phyloP scores from a whole-genome alignment of 2,888 invertebrate genomes.

The Ichneumon xanthorius region DNA sequence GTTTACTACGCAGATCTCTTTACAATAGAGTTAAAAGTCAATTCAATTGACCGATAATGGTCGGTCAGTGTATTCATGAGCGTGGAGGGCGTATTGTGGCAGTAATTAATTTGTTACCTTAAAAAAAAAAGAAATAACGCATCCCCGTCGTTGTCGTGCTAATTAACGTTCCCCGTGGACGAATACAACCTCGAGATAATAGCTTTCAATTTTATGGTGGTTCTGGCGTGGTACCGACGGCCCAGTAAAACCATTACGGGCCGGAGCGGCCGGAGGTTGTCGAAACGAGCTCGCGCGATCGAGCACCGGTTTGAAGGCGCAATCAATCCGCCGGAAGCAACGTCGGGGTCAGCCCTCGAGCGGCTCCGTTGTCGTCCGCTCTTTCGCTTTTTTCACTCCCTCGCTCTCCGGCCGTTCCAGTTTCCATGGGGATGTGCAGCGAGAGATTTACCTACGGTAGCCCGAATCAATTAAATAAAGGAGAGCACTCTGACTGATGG shows the following conservation, averaged over 20 bases:
- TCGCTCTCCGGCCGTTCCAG: neutral
- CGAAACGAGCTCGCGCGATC: slow-evolving; percentile 13
- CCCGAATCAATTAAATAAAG: slow-evolving; percentile 62
- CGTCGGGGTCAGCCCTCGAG: slow-evolving; percentile 22
- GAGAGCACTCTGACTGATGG: slow-evolving; percentile 31
- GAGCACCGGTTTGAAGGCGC: slow-evolving; percentile 11
- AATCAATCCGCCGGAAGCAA: slow-evolving; percentile 35
- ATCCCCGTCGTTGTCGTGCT: neutral
- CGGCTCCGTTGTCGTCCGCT: slow-evolving; percentile 19
- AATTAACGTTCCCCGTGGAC: slow-evolving; percentile 11
- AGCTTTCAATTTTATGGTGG: slow-evolving; percentile 12
- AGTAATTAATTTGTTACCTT: too few species aligned
- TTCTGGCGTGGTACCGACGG: neutral
- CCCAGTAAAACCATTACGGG: neutral
- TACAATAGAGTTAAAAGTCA: too few species aligned
- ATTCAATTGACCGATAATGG: too few species aligned
- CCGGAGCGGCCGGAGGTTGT: neutral
- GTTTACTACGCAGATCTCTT: too few species aligned
- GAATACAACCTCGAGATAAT: neutral
- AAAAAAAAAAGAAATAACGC: neutral
- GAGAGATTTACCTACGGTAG: slow-evolving; percentile 41
- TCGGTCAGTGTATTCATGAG: too few species aligned
- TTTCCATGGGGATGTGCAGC: slow-evolving; percentile 41
- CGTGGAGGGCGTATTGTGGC: too few species aligned
- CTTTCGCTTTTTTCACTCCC: slow-evolving; percentile 12